These are phyloP conservation scores for Chymomyza procnemis DNA, from an alignment of 2,888 invertebrate species.

Conservation along the genomic window DNA sequence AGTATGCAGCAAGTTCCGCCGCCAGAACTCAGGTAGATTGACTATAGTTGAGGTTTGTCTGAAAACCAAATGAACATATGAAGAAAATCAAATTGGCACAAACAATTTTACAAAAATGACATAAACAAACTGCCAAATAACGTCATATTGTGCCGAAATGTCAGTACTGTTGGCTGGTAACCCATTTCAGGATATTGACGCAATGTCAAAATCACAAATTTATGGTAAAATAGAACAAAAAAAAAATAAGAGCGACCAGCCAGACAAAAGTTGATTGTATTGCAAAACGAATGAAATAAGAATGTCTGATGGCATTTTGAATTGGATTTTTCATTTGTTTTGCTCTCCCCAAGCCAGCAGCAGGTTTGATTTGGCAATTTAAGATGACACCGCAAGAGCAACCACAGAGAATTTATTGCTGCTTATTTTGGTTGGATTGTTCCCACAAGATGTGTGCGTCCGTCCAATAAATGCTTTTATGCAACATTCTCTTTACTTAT, in stretches of 20 bases:
- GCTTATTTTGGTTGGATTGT: constrained; percentile 56
- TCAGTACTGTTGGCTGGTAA: neutral
- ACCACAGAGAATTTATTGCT: constrained; percentile 58
- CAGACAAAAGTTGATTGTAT: constrained; percentile 53
- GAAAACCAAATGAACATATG: neutral
- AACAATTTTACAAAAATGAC: neutral
- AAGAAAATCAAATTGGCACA: constrained; percentile 6
- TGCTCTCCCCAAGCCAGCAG: neutral
- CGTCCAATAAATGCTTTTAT: constrained; percentile 46
- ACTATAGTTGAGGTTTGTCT: neutral
- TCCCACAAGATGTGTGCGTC: too few relatives aligned
- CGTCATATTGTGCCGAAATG: neutral
- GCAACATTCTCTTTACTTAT: constrained; percentile 36
- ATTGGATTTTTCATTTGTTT: constrained; percentile 59
- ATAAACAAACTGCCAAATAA: neutral
- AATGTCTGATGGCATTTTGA: constrained; percentile 71
- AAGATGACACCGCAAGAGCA: constrained; percentile 61
- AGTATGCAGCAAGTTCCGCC: neutral
- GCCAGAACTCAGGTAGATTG: neutral
- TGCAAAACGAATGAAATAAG: constrained; percentile 72
- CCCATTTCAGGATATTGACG: neutral
- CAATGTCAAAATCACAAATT: neutral
- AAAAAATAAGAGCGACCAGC: neutral
- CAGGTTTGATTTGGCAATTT: constrained; percentile 58
- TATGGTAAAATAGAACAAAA: neutral